phyloP scores from a whole-genome alignment of 2,113 vertebrate genomes.

The Ochotona curzoniae region DNA sequence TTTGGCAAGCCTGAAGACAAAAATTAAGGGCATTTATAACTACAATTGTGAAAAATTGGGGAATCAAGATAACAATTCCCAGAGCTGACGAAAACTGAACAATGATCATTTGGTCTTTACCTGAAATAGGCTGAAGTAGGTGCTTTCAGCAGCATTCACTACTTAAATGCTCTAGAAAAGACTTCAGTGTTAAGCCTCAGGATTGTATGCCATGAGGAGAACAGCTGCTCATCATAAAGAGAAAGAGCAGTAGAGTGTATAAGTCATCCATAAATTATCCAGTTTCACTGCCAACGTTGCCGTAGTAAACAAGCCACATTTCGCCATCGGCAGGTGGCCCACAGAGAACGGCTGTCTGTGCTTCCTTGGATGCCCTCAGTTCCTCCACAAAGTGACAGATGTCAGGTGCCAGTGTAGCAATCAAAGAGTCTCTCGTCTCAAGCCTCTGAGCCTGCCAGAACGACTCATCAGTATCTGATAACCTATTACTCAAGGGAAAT shows the following conservation, averaged over 20 bases:
- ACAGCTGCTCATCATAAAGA: conserved; percentile 47
- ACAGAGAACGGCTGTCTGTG: not conserved
- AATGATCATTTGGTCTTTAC: not conserved
- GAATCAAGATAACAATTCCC: not conserved
- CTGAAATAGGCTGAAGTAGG: not conserved
- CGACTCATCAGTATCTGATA: conserved; percentile 63
- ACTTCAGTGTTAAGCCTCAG: conserved; percentile 40
- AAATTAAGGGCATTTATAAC: not conserved
- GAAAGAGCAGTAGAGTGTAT: not conserved
- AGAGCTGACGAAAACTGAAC: conserved; percentile 20
- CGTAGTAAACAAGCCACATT: conserved; percentile 41
- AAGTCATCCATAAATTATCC: conserved; percentile 45
- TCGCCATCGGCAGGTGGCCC: conserved; percentile 1
- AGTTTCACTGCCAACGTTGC: conserved; percentile 4
- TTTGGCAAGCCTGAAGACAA: conserved; percentile 5
- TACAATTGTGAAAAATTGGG: conserved; percentile 44
- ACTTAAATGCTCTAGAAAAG: conserved; percentile 27
- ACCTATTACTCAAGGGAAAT: conserved; percentile 7
- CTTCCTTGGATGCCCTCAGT: not conserved
- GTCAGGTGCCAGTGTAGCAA: conserved; percentile 54
- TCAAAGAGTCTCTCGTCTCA: conserved; percentile 46
- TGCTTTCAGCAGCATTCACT: conserved; percentile 21
- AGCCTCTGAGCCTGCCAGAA: conserved; percentile 33
- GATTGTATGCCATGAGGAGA: conserved; percentile 13
- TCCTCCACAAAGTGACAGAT: conserved; percentile 59